A percentile compares a stretch with the other conserved stretches of the same genome.
These are phyloP conservation scores for Odocoileus virginianus DNA, from an alignment of 2,113 vertebrate species.

Conservation along the genomic window DNA sequence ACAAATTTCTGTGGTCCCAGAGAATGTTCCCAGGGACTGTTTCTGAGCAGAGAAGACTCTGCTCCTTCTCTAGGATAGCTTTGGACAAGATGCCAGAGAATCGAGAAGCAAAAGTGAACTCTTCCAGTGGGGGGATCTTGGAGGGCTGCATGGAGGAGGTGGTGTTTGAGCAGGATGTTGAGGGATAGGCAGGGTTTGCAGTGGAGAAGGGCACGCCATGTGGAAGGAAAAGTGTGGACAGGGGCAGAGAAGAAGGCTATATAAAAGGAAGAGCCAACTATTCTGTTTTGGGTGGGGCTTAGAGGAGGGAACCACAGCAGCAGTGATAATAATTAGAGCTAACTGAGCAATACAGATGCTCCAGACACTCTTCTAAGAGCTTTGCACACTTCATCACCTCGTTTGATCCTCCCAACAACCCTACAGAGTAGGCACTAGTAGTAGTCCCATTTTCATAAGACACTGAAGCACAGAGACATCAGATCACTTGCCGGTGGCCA, in stretches of 20 bases:
- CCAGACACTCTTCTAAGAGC: not conserved
- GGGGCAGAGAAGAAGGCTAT: not conserved
- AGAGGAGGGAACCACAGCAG: not conserved
- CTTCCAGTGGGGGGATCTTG: not conserved
- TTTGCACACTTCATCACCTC: not conserved
- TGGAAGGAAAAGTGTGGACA: not conserved
- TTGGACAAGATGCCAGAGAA: not conserved
- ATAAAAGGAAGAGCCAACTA: not conserved
- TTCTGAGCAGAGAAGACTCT: not conserved
- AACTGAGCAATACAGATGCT: not conserved
- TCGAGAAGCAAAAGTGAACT: not conserved
- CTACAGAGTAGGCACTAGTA: not conserved
- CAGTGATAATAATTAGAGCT: not conserved
- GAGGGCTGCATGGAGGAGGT: not conserved
- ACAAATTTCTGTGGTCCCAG: not conserved
- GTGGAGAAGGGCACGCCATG: not conserved
- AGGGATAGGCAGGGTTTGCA: not conserved
- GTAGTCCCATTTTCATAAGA: not conserved
- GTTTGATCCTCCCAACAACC: not conserved
- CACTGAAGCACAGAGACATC: not conserved
- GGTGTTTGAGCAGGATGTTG: not conserved
- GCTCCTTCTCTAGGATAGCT: not conserved
- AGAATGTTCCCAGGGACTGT: not conserved
- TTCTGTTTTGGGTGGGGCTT: not conserved
- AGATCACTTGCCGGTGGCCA: not conserved